Evolutionary conservation across 1,140 invertebrate species (phyloP).

Genomic region (Drosophila burlai): DNA sequence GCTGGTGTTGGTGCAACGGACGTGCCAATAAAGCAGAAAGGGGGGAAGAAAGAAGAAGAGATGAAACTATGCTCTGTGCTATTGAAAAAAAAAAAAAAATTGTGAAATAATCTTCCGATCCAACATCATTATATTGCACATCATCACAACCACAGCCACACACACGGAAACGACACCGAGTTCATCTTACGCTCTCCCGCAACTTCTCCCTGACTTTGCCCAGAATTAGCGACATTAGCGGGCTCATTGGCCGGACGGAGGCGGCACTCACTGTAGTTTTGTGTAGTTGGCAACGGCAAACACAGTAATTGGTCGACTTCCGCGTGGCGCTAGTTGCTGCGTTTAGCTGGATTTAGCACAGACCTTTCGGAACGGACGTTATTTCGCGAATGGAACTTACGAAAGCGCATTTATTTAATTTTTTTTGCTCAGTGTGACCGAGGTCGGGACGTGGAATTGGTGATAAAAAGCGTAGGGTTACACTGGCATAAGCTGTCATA

Average conservation of each 20-base stretch:
- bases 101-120: constrained; percentile 66
- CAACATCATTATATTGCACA: constrained; percentile 29
- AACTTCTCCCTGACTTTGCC: constrained; percentile 70
- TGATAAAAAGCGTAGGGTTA: not conserved
- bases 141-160: constrained; percentile 18
- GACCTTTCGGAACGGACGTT: constrained; percentile 12
- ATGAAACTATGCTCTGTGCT: constrained; percentile 40
- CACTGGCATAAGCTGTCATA: not conserved
- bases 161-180: constrained; percentile 21
- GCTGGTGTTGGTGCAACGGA: constrained; percentile 22
- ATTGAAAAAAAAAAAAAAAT: constrained; percentile 42
- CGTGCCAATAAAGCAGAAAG: constrained; percentile 59
- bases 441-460: not conserved
- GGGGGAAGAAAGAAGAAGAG: constrained; percentile 13
- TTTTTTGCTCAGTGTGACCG: constrained; percentile 1
- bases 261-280: constrained; percentile 41
- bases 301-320: constrained; percentile 31
- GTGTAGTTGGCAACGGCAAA: constrained; percentile 14
- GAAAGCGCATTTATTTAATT: constrained; percentile 11
- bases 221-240: constrained; percentile 60
- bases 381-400: constrained; percentile 17
- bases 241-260: constrained; percentile 33
- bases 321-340: constrained; percentile 18
- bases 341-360: constrained; percentile 3
- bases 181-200: constrained; percentile 61